phyloP scores from a whole-genome alignment of 2,113 vertebrate species.

The Mobula hypostoma region DNA sequence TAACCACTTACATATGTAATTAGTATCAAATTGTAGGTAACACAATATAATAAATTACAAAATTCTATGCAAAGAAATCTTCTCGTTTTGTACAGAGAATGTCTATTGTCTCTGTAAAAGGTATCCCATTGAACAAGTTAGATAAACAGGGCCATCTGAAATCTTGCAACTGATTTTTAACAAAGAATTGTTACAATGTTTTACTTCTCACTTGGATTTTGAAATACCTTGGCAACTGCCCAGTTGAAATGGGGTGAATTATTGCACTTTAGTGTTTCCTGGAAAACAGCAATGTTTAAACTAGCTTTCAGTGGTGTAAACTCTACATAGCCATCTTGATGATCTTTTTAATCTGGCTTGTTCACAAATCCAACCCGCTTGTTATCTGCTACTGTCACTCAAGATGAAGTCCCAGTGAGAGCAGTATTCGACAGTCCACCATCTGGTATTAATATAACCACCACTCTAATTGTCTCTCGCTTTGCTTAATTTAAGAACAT shows the following conservation, averaged over 20 bases:
- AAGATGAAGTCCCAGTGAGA: background rate
- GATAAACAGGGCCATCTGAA: background rate
- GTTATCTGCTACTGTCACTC: slow-evolving; percentile 12
- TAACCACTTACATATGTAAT: background rate
- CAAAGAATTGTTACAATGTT: background rate
- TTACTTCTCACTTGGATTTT: background rate
- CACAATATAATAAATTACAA: background rate
- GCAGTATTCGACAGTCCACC: background rate
- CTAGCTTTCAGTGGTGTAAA: background rate
- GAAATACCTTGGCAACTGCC: background rate
- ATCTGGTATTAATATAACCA: background rate
- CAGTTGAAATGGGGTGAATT: background rate
- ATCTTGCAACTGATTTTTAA: background rate
- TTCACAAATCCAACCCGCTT: background rate
- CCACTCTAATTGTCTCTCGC: background rate
- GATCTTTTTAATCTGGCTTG: slow-evolving; percentile 2
- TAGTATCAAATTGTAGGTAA: background rate
- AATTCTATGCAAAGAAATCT: background rate
- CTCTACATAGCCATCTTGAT: background rate
- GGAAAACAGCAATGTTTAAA: background rate
- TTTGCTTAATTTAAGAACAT: background rate
- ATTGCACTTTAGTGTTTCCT: background rate
- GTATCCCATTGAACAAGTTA: too few species aligned
- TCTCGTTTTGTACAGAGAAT: background rate
- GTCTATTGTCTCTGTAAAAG: background rate